phyloP scores from a whole-genome alignment of 2,113 vertebrate genomes.

The Egretta garzetta region DNA sequence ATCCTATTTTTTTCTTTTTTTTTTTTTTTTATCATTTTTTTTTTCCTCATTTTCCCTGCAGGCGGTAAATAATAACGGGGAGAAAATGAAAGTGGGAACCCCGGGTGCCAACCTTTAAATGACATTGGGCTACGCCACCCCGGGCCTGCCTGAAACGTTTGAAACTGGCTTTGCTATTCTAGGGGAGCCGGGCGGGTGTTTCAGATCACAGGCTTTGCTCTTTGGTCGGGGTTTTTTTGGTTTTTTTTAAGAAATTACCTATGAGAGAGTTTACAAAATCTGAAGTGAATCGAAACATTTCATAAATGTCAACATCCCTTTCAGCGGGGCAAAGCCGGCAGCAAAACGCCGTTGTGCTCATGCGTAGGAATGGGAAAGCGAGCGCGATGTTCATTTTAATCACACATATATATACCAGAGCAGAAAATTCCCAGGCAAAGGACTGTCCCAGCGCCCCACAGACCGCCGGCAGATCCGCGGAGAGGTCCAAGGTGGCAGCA shows the following conservation, averaged over 20 bases:
- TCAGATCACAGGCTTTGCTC: not conserved
- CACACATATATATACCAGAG: not conserved
- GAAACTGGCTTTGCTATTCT: not conserved
- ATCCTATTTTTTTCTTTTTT: not conserved
- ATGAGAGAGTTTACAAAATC: not conserved
- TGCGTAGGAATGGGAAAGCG: not conserved
- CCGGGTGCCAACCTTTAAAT: conserved; percentile 9
- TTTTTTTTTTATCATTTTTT: accelerated
- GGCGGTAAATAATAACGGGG: not conserved
- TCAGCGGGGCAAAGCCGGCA: not conserved
- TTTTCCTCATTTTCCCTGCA: not conserved
- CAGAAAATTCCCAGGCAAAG: not conserved
- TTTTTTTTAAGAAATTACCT: not conserved
- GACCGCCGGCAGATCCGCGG: not conserved
- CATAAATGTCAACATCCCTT: not conserved
- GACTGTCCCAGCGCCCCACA: not conserved
- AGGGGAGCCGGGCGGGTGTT: not conserved
- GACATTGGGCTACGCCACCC: not conserved
- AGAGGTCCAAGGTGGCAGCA: not conserved
- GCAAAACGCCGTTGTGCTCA: not conserved
- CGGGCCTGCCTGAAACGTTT: not conserved
- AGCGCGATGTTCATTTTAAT: not conserved
- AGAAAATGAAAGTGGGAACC: not conserved
- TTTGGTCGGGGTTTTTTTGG: too few relatives aligned
- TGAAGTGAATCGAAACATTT: not conserved